These are phyloP conservation scores for Montipora sp. DNA, from an alignment of 64 coral and sea anemone genomes.

Conservation along the genomic window DNA sequence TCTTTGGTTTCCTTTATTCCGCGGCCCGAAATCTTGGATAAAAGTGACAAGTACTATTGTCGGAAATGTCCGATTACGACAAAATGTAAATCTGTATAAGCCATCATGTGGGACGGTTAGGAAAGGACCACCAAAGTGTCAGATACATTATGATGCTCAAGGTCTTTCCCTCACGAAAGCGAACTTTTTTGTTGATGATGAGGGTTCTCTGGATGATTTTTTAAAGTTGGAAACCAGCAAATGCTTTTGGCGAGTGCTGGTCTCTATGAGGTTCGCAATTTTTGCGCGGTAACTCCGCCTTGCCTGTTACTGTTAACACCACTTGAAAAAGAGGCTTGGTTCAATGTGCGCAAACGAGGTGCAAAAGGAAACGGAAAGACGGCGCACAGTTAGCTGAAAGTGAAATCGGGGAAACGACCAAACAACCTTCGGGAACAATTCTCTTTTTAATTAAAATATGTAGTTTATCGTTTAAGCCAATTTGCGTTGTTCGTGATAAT, in stretches of 20 bases:
- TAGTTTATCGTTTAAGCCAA: background rate
- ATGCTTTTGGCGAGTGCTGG: no score
- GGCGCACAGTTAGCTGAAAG: no score
- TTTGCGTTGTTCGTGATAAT: conserved; percentile 47
- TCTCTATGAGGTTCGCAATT: no score
- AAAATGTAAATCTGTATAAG: conserved; percentile 2
- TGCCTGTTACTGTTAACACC: background rate
- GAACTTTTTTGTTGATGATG: background rate
- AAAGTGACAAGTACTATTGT: background rate
- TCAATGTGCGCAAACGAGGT: background rate
- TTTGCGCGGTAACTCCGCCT: background rate
- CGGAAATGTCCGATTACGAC: conserved; percentile 38
- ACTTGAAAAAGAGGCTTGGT: background rate
- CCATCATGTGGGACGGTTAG: background rate
- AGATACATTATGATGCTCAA: no score
- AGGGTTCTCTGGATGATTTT: background rate
- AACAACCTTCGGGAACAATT: background rate
- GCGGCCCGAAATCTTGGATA: background rate
- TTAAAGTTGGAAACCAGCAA: background rate
- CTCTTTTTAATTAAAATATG: conserved; percentile 14
- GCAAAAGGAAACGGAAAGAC: background rate
- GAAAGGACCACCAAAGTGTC: background rate
- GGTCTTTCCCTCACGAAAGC: no score
- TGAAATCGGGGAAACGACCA: background rate
- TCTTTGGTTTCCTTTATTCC: background rate